Conservation (phyloP, 2,113 vertebrate species). For the Psilopsiagon aymara region DNA sequence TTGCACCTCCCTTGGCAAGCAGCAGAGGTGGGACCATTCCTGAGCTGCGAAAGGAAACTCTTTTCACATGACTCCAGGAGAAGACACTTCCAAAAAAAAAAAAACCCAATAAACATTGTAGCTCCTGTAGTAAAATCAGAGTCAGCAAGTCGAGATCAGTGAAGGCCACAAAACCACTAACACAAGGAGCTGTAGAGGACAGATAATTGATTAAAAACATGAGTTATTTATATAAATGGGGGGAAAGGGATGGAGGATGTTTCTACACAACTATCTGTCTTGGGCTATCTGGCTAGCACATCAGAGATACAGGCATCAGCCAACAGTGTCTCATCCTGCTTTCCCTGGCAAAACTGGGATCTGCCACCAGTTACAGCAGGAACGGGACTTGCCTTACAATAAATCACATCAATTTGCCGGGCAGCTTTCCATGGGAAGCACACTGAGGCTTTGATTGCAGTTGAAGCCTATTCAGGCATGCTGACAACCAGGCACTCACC, state of each 20-base stretch:
- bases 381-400: accelerated
- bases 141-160: neutral
- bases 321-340: neutral
- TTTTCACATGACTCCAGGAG: neutral
- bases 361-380: neutral
- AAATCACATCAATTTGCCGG: neutral
- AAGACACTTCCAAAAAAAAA: neutral
- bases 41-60: neutral
- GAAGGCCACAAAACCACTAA: neutral
- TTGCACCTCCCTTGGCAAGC: neutral
- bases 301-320: neutral
- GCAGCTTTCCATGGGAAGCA: slow-evolving; percentile 23
- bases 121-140: neutral
- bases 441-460: slow-evolving; percentile 25
- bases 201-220: neutral
- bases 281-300: neutral
- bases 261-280: neutral
- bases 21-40: neutral
- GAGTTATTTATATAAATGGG: neutral
- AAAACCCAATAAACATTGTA: neutral
- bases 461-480: neutral
- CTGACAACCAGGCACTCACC: neutral
- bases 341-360: neutral
- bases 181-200: neutral
- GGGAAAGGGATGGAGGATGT: neutral